Percentiles rank a stretch among this genome's conserved stretches.
phyloP scores from a whole-genome alignment of 2,113 vertebrate genomes.

The Odontophorus gujanensis region DNA sequence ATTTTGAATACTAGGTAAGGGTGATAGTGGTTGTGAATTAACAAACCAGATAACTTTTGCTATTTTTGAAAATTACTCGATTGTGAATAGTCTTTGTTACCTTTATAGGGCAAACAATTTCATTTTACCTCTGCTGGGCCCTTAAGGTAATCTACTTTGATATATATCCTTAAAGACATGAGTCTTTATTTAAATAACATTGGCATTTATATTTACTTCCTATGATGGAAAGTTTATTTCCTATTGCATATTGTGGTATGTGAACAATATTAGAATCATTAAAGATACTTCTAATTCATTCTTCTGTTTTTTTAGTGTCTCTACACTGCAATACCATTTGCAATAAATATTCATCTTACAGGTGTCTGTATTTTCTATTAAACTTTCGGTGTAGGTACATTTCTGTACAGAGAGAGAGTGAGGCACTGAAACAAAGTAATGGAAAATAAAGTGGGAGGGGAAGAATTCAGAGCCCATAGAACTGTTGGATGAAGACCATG shows the following conservation, averaged over 20 bases:
- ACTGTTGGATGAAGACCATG: neutral
- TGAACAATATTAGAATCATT: neutral
- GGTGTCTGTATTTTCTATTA: neutral
- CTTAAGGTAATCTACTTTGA: neutral
- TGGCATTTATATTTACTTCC: neutral
- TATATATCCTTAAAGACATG: neutral
- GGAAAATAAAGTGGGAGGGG: neutral
- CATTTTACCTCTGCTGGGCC: neutral
- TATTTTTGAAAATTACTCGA: neutral
- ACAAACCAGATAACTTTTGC: neutral
- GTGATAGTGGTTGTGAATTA: neutral
- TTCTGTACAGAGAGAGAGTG: neutral
- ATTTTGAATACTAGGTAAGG: neutral
- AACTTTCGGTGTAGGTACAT: neutral
- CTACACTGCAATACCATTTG: neutral
- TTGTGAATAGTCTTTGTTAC: neutral
- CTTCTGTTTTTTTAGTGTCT: neutral
- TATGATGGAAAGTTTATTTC: neutral
- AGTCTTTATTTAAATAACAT: neutral
- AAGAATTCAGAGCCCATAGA: neutral
- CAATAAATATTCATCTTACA: neutral
- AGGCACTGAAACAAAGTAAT: neutral
- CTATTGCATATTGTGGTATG: neutral
- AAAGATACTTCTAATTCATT: neutral
- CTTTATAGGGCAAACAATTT: neutral